Conservation (phyloP, 2,888 invertebrate genomes). For the Lepidonotus clava region DNA sequence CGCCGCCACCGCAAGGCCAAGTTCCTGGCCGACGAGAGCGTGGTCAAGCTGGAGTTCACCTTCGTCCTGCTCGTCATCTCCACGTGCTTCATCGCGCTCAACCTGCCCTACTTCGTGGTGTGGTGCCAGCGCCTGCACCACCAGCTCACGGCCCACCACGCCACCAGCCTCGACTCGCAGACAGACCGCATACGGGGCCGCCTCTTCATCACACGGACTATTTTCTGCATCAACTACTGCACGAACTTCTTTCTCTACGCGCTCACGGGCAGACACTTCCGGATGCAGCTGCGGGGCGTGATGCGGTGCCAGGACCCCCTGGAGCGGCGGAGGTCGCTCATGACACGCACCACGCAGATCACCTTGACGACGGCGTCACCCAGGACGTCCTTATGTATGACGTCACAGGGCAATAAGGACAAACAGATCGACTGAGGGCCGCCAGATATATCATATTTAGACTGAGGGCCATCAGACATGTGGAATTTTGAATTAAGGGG, state of each 20-base stretch:
- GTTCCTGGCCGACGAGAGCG: slow-evolving; percentile 71
- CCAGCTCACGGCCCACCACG: slow-evolving; percentile 30
- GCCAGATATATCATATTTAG: too few relatives aligned
- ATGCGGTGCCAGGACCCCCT: not conserved
- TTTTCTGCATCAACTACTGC: slow-evolving; percentile 77
- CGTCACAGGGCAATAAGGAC: not conserved
- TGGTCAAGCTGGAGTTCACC: slow-evolving; percentile 76
- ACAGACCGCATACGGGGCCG: slow-evolving; percentile 40
- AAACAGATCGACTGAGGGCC: not conserved
- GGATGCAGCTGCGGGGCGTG: slow-evolving; percentile 60
- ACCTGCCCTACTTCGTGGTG: slow-evolving; percentile 73
- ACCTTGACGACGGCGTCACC: not conserved
- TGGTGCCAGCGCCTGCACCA: slow-evolving; percentile 70
- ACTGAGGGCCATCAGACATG: too few relatives aligned
- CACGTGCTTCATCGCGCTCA: slow-evolving; percentile 74
- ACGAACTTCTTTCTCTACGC: slow-evolving; percentile 77
- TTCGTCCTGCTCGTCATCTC: slow-evolving; percentile 75
- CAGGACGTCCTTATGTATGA: slow-evolving; percentile 9
- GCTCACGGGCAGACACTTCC: slow-evolving; percentile 75
- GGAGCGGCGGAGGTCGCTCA: not conserved
- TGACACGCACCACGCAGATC: slow-evolving; percentile 4
- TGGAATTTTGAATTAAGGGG: too few relatives aligned
- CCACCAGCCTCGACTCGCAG: not conserved
- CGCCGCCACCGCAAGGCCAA: slow-evolving; percentile 36
- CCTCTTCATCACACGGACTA: slow-evolving; percentile 70